phyloP scores from a whole-genome alignment of 2,888 invertebrate genomes.

The Chrysopilus asiliformis region DNA sequence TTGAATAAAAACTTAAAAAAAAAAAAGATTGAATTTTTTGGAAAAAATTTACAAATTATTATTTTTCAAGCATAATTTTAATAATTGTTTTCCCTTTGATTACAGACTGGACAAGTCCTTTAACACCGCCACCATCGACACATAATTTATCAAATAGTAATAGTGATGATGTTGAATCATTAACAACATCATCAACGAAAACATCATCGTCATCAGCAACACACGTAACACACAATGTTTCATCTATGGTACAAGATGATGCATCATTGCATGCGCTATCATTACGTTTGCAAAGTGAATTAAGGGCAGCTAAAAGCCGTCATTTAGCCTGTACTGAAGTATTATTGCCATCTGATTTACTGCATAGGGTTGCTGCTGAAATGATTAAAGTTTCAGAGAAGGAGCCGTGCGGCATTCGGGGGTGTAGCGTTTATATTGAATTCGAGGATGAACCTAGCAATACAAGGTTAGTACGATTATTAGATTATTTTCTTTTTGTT shows the following conservation, averaged over 20 bases:
- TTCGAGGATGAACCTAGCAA: constrained; percentile 55
- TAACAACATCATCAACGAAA: constrained; percentile 2
- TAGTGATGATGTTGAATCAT: background rate
- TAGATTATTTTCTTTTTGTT: background rate
- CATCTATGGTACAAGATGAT: constrained; percentile 20
- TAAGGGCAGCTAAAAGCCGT: constrained; percentile 65
- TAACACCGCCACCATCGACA: constrained; percentile 27
- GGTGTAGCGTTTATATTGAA: constrained; percentile 73
- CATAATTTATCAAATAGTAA: background rate
- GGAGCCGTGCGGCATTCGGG: constrained; percentile 80
- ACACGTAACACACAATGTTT: background rate
- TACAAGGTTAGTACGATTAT: constrained; percentile 33
- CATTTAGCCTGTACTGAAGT: constrained; percentile 76
- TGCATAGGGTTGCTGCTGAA: constrained; percentile 64
- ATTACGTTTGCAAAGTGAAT: constrained; percentile 59
- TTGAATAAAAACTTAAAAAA: background rate
- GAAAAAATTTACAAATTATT: background rate
- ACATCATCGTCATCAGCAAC: constrained; percentile 8
- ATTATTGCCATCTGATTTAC: constrained; percentile 67
- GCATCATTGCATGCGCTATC: constrained; percentile 46
- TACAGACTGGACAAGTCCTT: constrained; percentile 34
- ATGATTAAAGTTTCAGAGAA: constrained; percentile 71
- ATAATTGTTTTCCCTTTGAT: constrained; percentile 9
- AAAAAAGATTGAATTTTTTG: background rate
- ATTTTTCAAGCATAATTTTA: constrained; percentile 5